These are phyloP conservation scores for Campaea margaritaria DNA, from an alignment of 2,888 invertebrate species.

Conservation along the genomic window DNA sequence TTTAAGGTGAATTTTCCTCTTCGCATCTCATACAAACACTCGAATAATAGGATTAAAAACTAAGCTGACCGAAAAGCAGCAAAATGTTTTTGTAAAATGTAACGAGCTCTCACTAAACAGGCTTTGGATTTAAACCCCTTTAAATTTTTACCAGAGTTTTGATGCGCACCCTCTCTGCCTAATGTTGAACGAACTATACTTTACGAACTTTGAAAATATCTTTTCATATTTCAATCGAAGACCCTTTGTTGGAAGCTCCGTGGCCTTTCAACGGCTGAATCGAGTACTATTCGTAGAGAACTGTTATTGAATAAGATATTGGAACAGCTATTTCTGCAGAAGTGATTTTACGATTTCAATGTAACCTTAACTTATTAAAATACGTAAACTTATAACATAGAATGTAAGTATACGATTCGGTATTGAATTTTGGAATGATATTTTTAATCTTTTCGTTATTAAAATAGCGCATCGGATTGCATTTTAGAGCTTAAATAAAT, in stretches of 20 bases:
- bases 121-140: slow-evolving; percentile 60
- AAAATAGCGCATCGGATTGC: slow-evolving; percentile 6
- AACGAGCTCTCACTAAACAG: slow-evolving; percentile 46
- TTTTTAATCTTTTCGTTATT: slow-evolving; percentile 1
- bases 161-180: slow-evolving; percentile 23
- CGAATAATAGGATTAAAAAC: slow-evolving; percentile 54
- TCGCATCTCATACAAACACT: slow-evolving; percentile 41
- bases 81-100: slow-evolving; percentile 53
- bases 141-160: slow-evolving; percentile 57
- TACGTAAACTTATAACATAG: too few species aligned
- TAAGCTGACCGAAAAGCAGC: slow-evolving; percentile 45
- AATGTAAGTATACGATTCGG: neutral
- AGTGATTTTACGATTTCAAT: slow-evolving; percentile 33
- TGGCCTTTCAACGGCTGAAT: slow-evolving; percentile 38
- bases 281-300: slow-evolving; percentile 41
- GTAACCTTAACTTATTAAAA: slow-evolving; percentile 19
- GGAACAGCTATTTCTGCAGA: slow-evolving; percentile 38
- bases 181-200: slow-evolving; percentile 26
- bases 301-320: slow-evolving; percentile 44
- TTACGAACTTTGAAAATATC: slow-evolving; percentile 46
- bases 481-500: slow-evolving; percentile 18
- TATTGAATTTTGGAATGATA: neutral
- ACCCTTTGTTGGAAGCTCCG: slow-evolving; percentile 43
- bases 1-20: slow-evolving; percentile 36
- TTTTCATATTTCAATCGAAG: slow-evolving; percentile 48